A percentile compares a stretch with the other conserved stretches of the same genome.
phyloP scores from a whole-genome alignment of 1,140 invertebrate species.

The Hyles euphorbiae region DNA sequence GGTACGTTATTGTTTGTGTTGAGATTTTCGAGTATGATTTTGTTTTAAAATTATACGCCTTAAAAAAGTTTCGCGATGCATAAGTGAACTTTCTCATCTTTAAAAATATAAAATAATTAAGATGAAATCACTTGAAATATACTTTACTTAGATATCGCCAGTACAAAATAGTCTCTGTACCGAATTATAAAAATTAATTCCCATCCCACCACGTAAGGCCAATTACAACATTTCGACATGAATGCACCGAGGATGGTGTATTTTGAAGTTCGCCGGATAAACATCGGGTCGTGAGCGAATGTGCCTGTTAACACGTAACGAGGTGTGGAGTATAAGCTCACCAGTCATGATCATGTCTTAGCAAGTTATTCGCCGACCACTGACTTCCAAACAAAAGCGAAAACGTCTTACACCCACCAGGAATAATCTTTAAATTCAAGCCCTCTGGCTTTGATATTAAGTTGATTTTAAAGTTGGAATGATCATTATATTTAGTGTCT shows the following conservation, averaged over 20 bases:
- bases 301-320: slow-evolving; percentile 72
- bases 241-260: slow-evolving; percentile 33
- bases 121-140: no score
- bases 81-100: no score
- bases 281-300: slow-evolving; percentile 71
- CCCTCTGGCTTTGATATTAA: slow-evolving; percentile 17
- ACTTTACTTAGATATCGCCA: no score
- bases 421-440: slow-evolving; percentile 9
- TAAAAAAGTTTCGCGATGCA: no score
- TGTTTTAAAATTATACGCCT: no score
- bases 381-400: slow-evolving; percentile 45
- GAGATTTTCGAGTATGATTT: no score
- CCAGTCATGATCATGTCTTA: slow-evolving; percentile 73
- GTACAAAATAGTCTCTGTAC: no score
- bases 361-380: slow-evolving; percentile 68
- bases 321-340: slow-evolving; percentile 72
- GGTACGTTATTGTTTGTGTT: no score
- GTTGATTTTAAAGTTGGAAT: slow-evolving; percentile 19
- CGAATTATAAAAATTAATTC: slow-evolving; percentile 20
- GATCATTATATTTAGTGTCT: slow-evolving; percentile 32
- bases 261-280: slow-evolving; percentile 68
- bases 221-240: slow-evolving; percentile 62
- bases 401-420: slow-evolving; percentile 26
- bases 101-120: no score
- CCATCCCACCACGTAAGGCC: slow-evolving; percentile 51